Evolutionary conservation across 2,797 vertebrate species (phyloP), one percentile per base, ranked within the genome.

Genomic region (Coregonus sp.): DNA sequence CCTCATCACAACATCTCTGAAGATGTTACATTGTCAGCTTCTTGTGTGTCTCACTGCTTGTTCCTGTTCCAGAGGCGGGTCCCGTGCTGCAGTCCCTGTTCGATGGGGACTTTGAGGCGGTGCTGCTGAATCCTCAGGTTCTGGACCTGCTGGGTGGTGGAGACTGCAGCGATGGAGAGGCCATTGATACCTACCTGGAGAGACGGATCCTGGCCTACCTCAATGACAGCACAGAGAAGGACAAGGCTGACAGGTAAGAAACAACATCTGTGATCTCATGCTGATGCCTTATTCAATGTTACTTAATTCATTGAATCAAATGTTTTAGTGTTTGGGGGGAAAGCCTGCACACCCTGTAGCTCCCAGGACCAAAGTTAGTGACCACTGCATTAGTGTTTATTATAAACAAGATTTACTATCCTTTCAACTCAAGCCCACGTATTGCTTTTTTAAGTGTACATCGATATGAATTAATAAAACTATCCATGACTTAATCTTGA

Each of bases 141-240:
- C 86, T 81, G 67, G 90, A 90, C 52, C 80, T 98, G 87, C 95
- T 99, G 70, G 82, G 72, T 2, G 89, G 86, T 29, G 80, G 85
- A 72, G 76, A 20, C 75, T 85, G 72, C 72, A 33, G 50, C 5
- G 52, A 73, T 0, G 95, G 93, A n/a, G 94, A 96, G 80, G 88
- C 81, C 70, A 87, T 98, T 11, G 94, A 95, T 74, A 78, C 73
- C 74, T 96, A 93, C 82, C 86, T 99, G 85, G 95, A 97, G 89
- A 94, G 94, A 81, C 92, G 87, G 80, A 86, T 98, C 75, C 83
- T 95, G 7, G 78, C 87, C 15, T 98, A 96, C 86, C 87, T 99
- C 81, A 92, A 91, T 69, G 71, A 78, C 71, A 90, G 74, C 31
- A 3, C 90, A 2, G 87, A 91, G n/a, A 84, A 50, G 11, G 91